Evolutionary conservation across 1,140 invertebrate genomes (phyloP).

Genomic region (Limonius californicus): DNA sequence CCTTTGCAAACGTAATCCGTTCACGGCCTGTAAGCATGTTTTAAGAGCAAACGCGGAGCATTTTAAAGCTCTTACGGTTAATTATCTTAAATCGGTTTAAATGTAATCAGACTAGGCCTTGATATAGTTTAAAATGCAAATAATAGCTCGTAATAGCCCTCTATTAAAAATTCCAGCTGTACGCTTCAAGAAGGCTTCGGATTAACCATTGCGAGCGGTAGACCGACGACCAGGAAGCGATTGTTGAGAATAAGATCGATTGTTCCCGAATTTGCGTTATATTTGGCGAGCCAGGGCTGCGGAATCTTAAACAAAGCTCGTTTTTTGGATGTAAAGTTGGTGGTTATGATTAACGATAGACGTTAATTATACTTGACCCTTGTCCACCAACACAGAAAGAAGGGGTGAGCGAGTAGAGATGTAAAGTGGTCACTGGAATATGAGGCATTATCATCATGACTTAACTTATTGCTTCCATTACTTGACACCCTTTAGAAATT

Average conservation of each 20-base stretch:
- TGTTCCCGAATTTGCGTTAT: neutral
- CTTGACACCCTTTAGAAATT: too few species aligned
- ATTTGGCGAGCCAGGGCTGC: neutral
- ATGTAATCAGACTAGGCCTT: neutral
- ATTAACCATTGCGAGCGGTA: too few species aligned
- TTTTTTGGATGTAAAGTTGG: conserved; percentile 7
- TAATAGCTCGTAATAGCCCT: neutral
- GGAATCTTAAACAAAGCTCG: conserved; percentile 7
- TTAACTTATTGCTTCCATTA: neutral
- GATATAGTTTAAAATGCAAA: neutral
- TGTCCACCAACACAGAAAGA: conserved; percentile 2
- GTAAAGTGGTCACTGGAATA: neutral
- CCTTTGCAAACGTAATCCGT: conserved; percentile 9
- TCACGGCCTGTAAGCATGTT: neutral
- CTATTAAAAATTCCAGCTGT: neutral
- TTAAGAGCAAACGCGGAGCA: neutral
- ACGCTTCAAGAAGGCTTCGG: too few species aligned
- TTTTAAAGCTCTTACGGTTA: conserved; percentile 15
- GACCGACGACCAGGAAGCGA: neutral
- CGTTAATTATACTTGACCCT: conserved; percentile 18
- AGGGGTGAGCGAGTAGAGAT: neutral
- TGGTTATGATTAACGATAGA: conserved; percentile 18
- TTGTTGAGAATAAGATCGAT: neutral
- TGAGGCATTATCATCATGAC: neutral
- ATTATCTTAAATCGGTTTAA: conserved; percentile 14